A percentile compares a stretch with the other conserved stretches of the same genome.
phyloP scores from a whole-genome alignment of 2,888 invertebrate species.

The Mycogona germanica region DNA sequence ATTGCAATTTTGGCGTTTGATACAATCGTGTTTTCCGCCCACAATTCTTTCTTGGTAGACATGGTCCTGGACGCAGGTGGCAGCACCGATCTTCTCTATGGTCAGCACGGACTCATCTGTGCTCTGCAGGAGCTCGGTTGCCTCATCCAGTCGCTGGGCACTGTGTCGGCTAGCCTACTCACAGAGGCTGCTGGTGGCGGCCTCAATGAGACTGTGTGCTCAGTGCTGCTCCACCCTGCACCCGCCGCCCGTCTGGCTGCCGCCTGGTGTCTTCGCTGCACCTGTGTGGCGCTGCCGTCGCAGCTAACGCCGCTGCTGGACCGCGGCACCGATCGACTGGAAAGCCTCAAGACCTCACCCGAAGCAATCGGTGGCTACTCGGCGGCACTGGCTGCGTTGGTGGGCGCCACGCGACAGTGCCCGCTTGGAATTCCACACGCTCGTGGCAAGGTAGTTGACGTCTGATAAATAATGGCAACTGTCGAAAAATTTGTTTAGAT shows the following conservation, averaged over 20 bases:
- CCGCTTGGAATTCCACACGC: slow-evolving; percentile 92
- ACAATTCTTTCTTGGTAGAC: background rate
- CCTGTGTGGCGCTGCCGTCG: slow-evolving; percentile 86
- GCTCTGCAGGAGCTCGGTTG: slow-evolving; percentile 89
- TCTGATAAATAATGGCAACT: background rate
- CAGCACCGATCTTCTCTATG: slow-evolving; percentile 78
- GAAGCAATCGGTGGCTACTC: slow-evolving; percentile 64
- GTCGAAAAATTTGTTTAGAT: background rate
- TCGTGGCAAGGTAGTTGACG: slow-evolving; percentile 71
- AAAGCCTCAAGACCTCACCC: slow-evolving; percentile 73
- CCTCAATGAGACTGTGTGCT: slow-evolving; percentile 61
- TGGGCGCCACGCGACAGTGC: slow-evolving; percentile 80
- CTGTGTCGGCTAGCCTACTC: slow-evolving; percentile 80
- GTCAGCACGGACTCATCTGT: slow-evolving; percentile 82
- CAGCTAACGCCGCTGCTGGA: slow-evolving; percentile 89
- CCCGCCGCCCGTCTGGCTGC: slow-evolving; percentile 86
- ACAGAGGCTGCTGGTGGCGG: slow-evolving; percentile 75
- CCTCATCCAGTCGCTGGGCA: slow-evolving; percentile 80
- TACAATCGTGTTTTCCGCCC: background rate
- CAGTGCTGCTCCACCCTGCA: slow-evolving; percentile 86
- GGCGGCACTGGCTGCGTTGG: slow-evolving; percentile 80
- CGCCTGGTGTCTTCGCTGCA: slow-evolving; percentile 85
- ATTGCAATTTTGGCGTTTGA: background rate
- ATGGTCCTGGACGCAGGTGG: slow-evolving; percentile 50
- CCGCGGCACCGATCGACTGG: slow-evolving; percentile 73